Conservation (phyloP, 2,888 invertebrate genomes). For the Sialis fuliginosa region DNA sequence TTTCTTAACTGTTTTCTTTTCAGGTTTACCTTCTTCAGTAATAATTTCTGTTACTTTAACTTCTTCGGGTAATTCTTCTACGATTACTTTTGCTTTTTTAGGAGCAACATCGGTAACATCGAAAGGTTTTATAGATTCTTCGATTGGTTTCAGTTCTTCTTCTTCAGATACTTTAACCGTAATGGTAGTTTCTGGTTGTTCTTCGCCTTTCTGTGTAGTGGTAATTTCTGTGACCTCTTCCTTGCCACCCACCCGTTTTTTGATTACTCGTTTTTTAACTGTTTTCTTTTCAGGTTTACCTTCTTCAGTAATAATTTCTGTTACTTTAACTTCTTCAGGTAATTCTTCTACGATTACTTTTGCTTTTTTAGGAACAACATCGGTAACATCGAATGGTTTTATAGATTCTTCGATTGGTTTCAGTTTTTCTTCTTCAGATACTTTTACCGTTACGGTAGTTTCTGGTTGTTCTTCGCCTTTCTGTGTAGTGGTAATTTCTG, state of each 20-base stretch:
- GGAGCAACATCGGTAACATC: neutral
- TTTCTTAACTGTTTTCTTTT: slow-evolving; percentile 15
- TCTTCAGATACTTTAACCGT: slow-evolving; percentile 7
- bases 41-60: slow-evolving; percentile 16
- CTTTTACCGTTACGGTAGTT: slow-evolving; percentile 17
- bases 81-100: slow-evolving; percentile 5
- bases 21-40: slow-evolving; percentile 18
- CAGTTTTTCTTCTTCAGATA: slow-evolving; percentile 12
- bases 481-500: slow-evolving; percentile 17
- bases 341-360: slow-evolving; percentile 12
- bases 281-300: slow-evolving; percentile 13
- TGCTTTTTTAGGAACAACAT: slow-evolving; percentile 5
- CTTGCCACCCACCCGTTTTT: slow-evolving; percentile 16
- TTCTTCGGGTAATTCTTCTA: slow-evolving; percentile 18
- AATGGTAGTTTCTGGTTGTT: slow-evolving; percentile 11
- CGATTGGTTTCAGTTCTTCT: slow-evolving; percentile 4
- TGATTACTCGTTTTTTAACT: slow-evolving; percentile 18
- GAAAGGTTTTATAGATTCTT: neutral
- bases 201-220: slow-evolving; percentile 12
- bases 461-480: slow-evolving; percentile 25
- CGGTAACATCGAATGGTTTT: slow-evolving; percentile 1
- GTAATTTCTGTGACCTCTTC: slow-evolving; percentile 15
- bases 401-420: slow-evolving; percentile 6
- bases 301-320: slow-evolving; percentile 14
- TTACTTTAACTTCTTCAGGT: slow-evolving; percentile 14